These are phyloP conservation scores for Benthosema pterotum DNA, from an alignment of 2,797 vertebrate genomes.

Conservation along the genomic window DNA sequence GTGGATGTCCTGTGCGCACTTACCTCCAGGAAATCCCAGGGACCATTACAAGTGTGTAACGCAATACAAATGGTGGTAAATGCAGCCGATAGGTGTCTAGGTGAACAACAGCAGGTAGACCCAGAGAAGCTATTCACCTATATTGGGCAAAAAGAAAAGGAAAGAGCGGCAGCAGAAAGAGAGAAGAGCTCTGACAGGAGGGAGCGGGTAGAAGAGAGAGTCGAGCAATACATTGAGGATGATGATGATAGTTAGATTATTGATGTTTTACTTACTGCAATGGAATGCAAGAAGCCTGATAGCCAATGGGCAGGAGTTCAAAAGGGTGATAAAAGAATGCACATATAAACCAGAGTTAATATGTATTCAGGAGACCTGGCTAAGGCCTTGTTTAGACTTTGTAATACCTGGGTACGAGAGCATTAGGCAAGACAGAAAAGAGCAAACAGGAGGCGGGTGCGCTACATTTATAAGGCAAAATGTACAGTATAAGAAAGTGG, in stretches of 20 bases:
- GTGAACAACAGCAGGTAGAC: no score
- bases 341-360: background rate
- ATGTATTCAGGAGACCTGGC: background rate
- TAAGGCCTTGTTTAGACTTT: conserved; percentile 1
- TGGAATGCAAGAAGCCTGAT: background rate
- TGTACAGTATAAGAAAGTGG: background rate
- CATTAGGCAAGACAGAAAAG: no score
- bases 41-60: no score
- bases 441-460: no score
- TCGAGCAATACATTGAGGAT: background rate
- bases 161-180: background rate
- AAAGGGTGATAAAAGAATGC: background rate
- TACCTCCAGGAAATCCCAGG: no score
- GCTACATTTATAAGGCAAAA: no score
- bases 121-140: no score
- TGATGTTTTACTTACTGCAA: conserved; percentile 2
- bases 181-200: background rate
- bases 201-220: background rate
- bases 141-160: background rate
- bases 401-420: no score
- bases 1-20: no score
- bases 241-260: background rate
- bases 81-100: no score
- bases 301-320: background rate
- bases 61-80: no score